phyloP scores from a whole-genome alignment of 2,888 invertebrate genomes.

The Ypsolopha scabrella region DNA sequence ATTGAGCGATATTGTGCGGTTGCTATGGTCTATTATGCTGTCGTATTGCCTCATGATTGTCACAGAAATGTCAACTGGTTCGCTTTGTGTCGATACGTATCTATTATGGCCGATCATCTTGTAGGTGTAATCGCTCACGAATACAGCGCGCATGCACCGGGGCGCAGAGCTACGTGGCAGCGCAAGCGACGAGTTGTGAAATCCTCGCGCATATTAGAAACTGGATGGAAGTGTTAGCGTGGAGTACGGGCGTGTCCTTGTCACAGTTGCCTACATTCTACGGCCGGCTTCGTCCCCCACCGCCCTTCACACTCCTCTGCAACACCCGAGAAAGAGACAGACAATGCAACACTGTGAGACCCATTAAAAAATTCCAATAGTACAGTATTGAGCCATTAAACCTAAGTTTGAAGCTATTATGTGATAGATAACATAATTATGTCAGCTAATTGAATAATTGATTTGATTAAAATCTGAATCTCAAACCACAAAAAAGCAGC shows the following conservation, averaged over 20 bases:
- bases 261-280: conserved; percentile 70
- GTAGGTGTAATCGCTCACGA: conserved; percentile 43
- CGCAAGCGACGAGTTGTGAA: conserved; percentile 46
- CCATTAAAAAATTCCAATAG: conserved; percentile 40
- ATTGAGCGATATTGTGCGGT: background rate
- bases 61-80: background rate
- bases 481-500: too few relatives aligned
- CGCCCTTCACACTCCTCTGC: conserved; percentile 16
- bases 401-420: background rate
- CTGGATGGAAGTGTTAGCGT: conserved; percentile 67
- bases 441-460: too few relatives aligned
- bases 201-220: conserved; percentile 64
- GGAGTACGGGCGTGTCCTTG: conserved; percentile 69
- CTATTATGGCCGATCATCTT: conserved; percentile 2
- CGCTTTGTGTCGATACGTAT: background rate
- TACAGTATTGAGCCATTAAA: conserved; percentile 12
- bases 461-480: too few relatives aligned
- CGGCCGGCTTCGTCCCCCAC: conserved; percentile 47
- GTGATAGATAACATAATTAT: background rate
- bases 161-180: conserved; percentile 27
- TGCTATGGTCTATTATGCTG: background rate
- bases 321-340: conserved; percentile 45
- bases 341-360: conserved; percentile 56
- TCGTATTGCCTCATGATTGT: background rate
- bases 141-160: conserved; percentile 32